phyloP scores from a whole-genome alignment of 2,888 invertebrate genomes.

The Seira ritae region DNA sequence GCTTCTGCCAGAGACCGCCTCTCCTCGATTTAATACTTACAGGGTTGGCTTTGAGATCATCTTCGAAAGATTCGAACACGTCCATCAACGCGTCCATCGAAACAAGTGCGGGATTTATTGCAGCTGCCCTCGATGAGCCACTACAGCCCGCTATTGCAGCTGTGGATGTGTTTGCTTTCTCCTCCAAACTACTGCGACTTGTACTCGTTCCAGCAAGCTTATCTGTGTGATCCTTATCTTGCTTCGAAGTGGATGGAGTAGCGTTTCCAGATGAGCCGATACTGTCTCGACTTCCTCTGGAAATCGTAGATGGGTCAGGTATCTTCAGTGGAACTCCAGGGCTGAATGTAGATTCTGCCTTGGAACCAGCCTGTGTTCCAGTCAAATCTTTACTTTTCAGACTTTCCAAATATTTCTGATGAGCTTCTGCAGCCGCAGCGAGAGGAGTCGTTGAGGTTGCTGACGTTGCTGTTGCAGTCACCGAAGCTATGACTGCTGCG shows the following conservation, averaged over 20 bases:
- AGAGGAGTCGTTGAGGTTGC: slow-evolving; percentile 24
- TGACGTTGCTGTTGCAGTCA: too few species aligned
- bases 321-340: slow-evolving; percentile 40
- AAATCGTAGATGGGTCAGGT: slow-evolving; percentile 38
- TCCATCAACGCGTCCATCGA: slow-evolving; percentile 71
- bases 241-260: slow-evolving; percentile 13
- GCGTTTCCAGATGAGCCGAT: background rate
- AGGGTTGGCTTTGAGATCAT: slow-evolving; percentile 72
- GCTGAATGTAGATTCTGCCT: background rate
- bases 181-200: background rate
- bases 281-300: slow-evolving; percentile 8
- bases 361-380: background rate
- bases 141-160: background rate
- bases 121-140: background rate
- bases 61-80: slow-evolving; percentile 72
- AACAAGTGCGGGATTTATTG: slow-evolving; percentile 52
- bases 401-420: slow-evolving; percentile 56
- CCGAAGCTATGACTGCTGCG: slow-evolving; percentile 51
- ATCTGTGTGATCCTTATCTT: slow-evolving; percentile 23
- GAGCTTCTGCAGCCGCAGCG: slow-evolving; percentile 49
- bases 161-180: background rate
- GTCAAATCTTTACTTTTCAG: slow-evolving; percentile 56
- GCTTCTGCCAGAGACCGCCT: slow-evolving; percentile 72
- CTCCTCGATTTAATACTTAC: slow-evolving; percentile 71
- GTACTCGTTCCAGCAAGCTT: slow-evolving; percentile 10